A percentile compares a stretch with the other conserved stretches of the same genome.
These are phyloP conservation scores for Myotis pilosus DNA, from an alignment of 2,797 vertebrate species.

Conservation along the genomic window DNA sequence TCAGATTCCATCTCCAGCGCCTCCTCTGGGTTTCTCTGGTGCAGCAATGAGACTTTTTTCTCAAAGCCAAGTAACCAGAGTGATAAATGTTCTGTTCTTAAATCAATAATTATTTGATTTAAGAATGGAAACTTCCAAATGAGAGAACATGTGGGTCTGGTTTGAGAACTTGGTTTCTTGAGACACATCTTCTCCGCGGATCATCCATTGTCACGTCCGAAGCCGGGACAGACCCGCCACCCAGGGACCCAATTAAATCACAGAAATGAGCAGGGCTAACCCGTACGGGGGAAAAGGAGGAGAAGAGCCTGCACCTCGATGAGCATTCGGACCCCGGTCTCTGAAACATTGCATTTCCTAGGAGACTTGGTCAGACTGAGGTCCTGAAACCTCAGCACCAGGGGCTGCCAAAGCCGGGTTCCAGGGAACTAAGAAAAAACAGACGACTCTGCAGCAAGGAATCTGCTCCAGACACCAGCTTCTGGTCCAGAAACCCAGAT, in stretches of 20 bases:
- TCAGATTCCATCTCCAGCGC: background rate
- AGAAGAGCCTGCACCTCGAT: background rate
- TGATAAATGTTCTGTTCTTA: background rate
- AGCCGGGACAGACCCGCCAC: background rate
- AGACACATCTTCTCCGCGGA: background rate
- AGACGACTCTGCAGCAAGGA: background rate
- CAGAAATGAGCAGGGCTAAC: background rate
- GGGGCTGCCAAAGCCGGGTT: background rate
- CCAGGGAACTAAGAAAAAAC: background rate
- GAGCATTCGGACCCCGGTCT: background rate
- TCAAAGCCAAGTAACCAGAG: background rate
- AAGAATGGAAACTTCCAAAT: background rate
- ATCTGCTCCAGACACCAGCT: background rate
- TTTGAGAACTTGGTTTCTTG: background rate
- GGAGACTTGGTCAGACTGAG: background rate
- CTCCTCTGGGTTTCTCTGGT: background rate
- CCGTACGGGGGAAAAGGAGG: background rate
- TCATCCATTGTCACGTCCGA: too few species aligned
- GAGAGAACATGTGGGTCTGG: background rate
- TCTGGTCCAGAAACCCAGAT: background rate
- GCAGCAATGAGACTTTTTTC: background rate
- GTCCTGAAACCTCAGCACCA: slow-evolving; percentile 32
- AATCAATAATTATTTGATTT: background rate
- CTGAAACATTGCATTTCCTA: background rate
- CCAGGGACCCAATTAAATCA: background rate